Conservation (phyloP, 37 sponge, comb jelly and placozoan species). For the Tethya wilhelma region DNA sequence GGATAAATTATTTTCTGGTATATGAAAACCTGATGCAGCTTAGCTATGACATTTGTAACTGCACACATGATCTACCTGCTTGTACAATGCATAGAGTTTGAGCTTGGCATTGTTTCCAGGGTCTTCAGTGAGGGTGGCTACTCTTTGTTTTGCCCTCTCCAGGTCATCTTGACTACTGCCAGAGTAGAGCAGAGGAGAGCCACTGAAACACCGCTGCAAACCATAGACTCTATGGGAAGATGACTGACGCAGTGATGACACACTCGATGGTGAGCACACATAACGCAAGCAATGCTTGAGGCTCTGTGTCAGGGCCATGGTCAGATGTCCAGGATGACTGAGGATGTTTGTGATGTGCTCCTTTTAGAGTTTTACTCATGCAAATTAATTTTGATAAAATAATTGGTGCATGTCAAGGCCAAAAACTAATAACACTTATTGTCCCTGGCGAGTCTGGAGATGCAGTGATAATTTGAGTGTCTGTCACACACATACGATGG, state of each 20-base stretch:
- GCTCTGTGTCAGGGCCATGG: too few species aligned
- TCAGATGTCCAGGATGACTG: too few species aligned
- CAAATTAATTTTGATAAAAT: too few species aligned
- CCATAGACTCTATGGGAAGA: too few species aligned
- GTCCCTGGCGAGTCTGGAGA: conserved; percentile 90
- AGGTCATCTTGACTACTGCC: conserved; percentile 26
- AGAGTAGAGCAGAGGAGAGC: conserved; percentile 1
- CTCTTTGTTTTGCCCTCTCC: conserved; percentile 75
- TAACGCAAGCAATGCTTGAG: too few species aligned
- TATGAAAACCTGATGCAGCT: neutral
- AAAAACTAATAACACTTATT: conserved; percentile 65
- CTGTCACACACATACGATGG: conserved; percentile 73
- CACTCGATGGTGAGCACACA: too few species aligned
- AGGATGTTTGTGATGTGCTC: too few species aligned
- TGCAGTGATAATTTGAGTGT: conserved; percentile 78
- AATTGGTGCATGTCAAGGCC: too few species aligned
- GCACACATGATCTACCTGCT: conserved; percentile 72
- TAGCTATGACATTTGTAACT: neutral
- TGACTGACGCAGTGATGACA: too few species aligned
- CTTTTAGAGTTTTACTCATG: too few species aligned
- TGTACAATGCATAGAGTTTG: conserved; percentile 89
- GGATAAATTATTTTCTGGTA: neutral
- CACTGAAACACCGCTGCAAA: too few species aligned
- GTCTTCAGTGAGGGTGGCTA: conserved; percentile 78
- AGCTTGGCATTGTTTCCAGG: conserved; percentile 94